These are phyloP conservation scores for Drosophila prosaltans DNA, from an alignment of 1,140 invertebrate species.

Conservation along the genomic window DNA sequence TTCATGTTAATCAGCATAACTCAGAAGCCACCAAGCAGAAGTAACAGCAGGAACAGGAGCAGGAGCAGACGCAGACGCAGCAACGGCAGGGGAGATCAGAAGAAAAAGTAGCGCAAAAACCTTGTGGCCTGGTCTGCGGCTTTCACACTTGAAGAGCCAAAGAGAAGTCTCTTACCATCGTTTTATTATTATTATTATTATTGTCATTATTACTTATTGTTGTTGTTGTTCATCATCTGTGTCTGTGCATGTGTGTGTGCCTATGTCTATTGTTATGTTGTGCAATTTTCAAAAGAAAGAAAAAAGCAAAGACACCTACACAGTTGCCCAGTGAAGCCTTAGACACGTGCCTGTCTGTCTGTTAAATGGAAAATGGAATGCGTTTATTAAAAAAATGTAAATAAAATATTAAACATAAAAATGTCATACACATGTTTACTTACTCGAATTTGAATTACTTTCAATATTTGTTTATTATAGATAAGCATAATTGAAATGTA, in stretches of 20 bases:
- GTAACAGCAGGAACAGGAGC: conserved; percentile 17
- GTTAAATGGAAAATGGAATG: not conserved
- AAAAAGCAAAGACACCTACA: conserved; percentile 18
- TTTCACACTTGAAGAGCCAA: conserved; percentile 49
- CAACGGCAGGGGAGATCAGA: not conserved
- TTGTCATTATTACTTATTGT: conserved; percentile 58
- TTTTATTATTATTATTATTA: conserved; percentile 64
- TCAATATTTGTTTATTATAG: not conserved
- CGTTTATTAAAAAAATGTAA: conserved; percentile 8
- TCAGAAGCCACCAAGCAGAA: conserved; percentile 27
- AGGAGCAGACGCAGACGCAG: not conserved
- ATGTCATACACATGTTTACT: not conserved
- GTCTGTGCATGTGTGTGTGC: conserved; percentile 17
- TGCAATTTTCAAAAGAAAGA: conserved; percentile 43
- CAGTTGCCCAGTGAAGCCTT: conserved; percentile 31
- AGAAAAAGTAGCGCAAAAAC: conserved; percentile 14
- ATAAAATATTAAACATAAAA: conserved; percentile 11
- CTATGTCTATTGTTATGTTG: conserved; percentile 50
- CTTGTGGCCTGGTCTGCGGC: conserved; percentile 41
- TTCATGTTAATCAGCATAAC: conserved; percentile 55
- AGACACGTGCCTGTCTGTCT: conserved; percentile 28
- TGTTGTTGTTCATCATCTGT: conserved; percentile 30
- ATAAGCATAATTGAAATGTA: not conserved
- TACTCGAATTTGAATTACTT: not conserved
- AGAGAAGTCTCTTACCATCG: conserved; percentile 17